Percentiles rank a stretch among this genome's conserved stretches.
phyloP scores from a whole-genome alignment of 2,888 invertebrate genomes.

The Aleiodes alternator region DNA sequence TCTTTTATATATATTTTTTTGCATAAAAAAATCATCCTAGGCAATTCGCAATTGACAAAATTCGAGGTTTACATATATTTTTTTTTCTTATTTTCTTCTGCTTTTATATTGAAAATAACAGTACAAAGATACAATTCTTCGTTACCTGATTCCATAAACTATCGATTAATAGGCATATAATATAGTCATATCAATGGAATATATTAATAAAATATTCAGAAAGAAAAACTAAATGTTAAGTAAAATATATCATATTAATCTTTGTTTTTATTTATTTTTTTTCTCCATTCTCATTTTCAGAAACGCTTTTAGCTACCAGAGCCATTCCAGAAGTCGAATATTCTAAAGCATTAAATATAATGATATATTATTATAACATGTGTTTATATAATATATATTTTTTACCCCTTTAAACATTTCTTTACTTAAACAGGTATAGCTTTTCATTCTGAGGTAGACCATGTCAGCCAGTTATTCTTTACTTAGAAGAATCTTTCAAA shows the following conservation, averaged over 20 bases:
- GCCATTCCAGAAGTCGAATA: conserved; percentile 53
- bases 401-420: conserved; percentile 50
- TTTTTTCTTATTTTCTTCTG: not conserved
- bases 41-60: conserved; percentile 55
- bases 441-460: conserved; percentile 71
- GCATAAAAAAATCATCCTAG: conserved; percentile 31
- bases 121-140: conserved; percentile 24
- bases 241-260: conserved; percentile 38
- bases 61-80: not conserved
- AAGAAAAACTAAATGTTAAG: conserved; percentile 56
- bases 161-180: conserved; percentile 31
- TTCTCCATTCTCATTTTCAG: conserved; percentile 39
- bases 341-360: conserved; percentile 39
- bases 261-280: conserved; percentile 10
- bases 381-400: conserved; percentile 55
- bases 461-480: conserved; percentile 64
- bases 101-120: conserved; percentile 27
- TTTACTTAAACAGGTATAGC: conserved; percentile 66
- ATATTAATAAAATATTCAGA: conserved; percentile 65
- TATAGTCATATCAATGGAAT: conserved; percentile 52
- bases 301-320: conserved; percentile 59
- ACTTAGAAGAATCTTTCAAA: conserved; percentile 46
- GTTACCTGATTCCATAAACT: not conserved
- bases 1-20: conserved; percentile 9
- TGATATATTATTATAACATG: conserved; percentile 27